Percentiles rank a stretch among this genome's conserved stretches.
Conservation (phyloP, 2,797 vertebrate genomes). For the Muraenolepis orangiensis region DNA sequence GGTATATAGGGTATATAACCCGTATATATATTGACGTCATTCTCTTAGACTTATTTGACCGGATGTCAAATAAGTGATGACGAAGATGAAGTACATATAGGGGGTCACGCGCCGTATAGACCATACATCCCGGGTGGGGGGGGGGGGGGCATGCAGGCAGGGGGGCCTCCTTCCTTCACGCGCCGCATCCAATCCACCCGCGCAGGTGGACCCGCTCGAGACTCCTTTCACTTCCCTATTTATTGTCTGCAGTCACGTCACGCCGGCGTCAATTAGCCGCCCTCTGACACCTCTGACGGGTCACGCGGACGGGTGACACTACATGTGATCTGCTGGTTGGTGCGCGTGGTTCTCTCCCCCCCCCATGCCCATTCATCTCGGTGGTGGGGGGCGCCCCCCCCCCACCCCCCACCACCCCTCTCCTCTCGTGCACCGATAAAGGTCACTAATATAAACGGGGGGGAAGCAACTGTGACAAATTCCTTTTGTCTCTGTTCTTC, state of each 20-base stretch:
- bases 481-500: conserved; percentile 78
- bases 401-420: too few species aligned
- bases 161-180: too few species aligned
- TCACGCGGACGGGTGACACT: background rate
- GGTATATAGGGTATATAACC: background rate
- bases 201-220: background rate
- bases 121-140: too few species aligned
- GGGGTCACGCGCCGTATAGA: too few species aligned
- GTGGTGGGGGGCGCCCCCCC: too few species aligned
- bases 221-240: background rate
- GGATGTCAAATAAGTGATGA: too few species aligned
- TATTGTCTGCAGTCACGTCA: background rate
- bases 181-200: background rate
- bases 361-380: background rate
- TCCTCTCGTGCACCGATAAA: conserved; percentile 6
- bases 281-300: background rate
- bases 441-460: conserved; percentile 70
- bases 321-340: too few species aligned
- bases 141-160: too few species aligned
- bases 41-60: background rate
- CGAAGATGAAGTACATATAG: too few species aligned
- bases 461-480: conserved; percentile 76
- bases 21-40: background rate
- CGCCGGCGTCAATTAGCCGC: too few species aligned
- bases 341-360: too few species aligned